Evolutionary conservation across 2,888 invertebrate species (phyloP), one percentile per base, ranked within the genome.

Genomic region (Phymatocera aterrima): DNA sequence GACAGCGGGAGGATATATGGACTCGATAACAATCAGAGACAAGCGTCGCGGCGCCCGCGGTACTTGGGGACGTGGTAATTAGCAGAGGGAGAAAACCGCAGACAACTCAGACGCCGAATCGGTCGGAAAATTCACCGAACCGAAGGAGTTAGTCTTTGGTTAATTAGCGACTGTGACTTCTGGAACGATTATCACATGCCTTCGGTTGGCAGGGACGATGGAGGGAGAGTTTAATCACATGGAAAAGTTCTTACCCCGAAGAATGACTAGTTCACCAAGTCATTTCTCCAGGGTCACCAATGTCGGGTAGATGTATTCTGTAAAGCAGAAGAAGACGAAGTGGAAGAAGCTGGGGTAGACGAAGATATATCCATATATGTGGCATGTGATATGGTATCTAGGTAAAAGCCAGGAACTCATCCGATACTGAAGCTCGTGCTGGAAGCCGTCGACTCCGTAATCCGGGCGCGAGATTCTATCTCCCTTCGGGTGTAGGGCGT

Each of bases 391-490:
- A 21, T 37, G 15, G 60, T 64, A 64, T 46, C 18, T 68, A 46
- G 28, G 24, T 68, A 46, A 40, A 68, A 68, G 72, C 51, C 18
- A 34, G 34, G 34, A 72, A 51, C 72, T 72, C 51, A 51, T 72
- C 72, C 51, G 72, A 46, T 51, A 72, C 72, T 18, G 72, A 48
- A 72, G 51, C 51, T 72, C 72, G 57, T 75, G 31, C 37, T n/a
- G 31, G 72, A 72, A 37, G 51, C 51, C 54, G 28, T 51, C 43
- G 57, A n/a, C 40, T 75, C 75, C 75, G n/a, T 75, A 75, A 75
- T 75, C 75, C 75, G 75, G 28, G 40, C n/a, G 37, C 46, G 75
- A 40, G 61, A 61, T 79, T 74, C 81, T 70, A 70, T 77, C 81
- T 72, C 77, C 10, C 70, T 79, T 46, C 51, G 28, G 12, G 34